Evolutionary conservation across 2,113 vertebrate species (phyloP).

Genomic region (Epinephelus fuscoguttatus): DNA sequence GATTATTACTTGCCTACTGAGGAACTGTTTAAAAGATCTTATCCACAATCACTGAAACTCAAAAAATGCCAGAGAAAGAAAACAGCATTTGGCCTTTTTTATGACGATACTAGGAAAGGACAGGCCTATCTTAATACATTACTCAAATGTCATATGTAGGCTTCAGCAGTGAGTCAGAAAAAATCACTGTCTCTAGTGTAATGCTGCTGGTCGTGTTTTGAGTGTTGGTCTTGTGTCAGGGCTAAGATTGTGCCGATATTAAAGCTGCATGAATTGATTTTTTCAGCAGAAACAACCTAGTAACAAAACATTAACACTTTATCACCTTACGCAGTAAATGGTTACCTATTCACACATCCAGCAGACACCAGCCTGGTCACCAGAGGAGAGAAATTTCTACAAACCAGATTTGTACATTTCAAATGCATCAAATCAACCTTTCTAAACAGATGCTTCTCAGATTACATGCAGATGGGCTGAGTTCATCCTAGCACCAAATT

Average conservation of each 20-base stretch:
- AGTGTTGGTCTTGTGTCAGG: not conserved
- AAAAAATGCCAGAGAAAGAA: slow-evolving; percentile 3
- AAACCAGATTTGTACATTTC: too few species aligned
- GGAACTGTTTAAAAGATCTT: not conserved
- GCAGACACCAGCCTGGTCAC: too few species aligned
- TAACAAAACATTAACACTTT: not conserved
- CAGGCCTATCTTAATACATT: not conserved
- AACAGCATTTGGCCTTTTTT: not conserved
- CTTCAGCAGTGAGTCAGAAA: not conserved
- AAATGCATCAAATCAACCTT: too few species aligned
- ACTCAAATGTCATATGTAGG: slow-evolving; percentile 5
- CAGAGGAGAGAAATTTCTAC: too few species aligned
- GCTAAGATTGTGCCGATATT: not conserved
- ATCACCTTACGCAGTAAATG: not conserved
- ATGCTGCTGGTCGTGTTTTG: not conserved
- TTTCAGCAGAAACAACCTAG: too few species aligned
- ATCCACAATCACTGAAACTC: slow-evolving; percentile 2
- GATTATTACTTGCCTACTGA: not conserved
- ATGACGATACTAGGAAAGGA: not conserved
- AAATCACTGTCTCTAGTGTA: not conserved
- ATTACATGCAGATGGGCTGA: too few species aligned
- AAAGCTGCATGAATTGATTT: not conserved
- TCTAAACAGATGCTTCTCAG: too few species aligned
- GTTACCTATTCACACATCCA: too few species aligned
- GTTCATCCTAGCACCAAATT: too few species aligned